phyloP scores from a whole-genome alignment of 2,113 vertebrate species.

The Connochaetes taurinus region DNA sequence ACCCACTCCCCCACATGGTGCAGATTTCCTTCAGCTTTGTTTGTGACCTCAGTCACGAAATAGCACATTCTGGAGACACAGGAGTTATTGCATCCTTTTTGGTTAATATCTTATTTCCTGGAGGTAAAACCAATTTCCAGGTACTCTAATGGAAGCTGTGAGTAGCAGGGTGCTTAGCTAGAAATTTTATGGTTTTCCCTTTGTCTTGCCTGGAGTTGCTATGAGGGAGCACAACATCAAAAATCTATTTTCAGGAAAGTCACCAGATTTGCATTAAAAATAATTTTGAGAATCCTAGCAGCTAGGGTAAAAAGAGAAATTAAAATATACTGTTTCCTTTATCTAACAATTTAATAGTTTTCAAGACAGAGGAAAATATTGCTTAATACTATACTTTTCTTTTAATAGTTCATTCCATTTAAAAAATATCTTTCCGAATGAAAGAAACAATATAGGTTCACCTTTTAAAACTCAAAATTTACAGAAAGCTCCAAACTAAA shows the following conservation, averaged over 20 bases:
- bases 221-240: neutral
- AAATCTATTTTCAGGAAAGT: neutral
- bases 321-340: neutral
- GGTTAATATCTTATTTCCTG: neutral
- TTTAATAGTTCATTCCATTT: neutral
- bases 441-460: neutral
- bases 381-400: neutral
- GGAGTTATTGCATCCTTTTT: neutral
- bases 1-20: neutral
- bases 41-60: neutral
- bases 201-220: neutral
- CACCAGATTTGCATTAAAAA: neutral
- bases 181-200: neutral
- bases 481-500: neutral
- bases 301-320: neutral
- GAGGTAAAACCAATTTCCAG: neutral
- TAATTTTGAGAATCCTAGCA: neutral
- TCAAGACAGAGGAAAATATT: neutral
- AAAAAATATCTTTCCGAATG: neutral
- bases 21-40: neutral
- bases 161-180: neutral
- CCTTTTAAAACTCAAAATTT: neutral
- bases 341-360: neutral
- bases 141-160: neutral
- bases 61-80: neutral